Evolutionary conservation across 1,140 invertebrate genomes (phyloP), one percentile per base, ranked within the genome.

Genomic region (Papilio polytes): DNA sequence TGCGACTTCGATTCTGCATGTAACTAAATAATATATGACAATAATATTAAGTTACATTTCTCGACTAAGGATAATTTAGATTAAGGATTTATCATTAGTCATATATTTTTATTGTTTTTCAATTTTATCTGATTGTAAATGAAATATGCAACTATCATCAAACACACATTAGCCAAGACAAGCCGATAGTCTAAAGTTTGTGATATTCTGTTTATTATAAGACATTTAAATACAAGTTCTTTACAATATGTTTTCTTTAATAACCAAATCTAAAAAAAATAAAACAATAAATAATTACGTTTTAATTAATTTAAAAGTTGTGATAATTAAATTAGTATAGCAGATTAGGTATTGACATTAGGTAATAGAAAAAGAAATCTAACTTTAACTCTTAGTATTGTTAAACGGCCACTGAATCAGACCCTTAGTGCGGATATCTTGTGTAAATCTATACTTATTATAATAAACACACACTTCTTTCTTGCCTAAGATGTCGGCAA

Each of bases 161-260:
- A 31, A 44, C 41, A 15, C 31, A 13, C 31, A 73, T 41, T 15
- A 66, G 63, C 41, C 46, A n/a, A 18, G 76, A 78, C 56, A 78
- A 78, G 77, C 31, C 36, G n/a, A 80, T 85, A 84, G 72, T 66
- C 76, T 76, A 86, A 83, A 63, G 81, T 84, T 85, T 85, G 86
- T 85, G 85, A 86, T 86, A 86, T 84, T 82, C 76, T 80, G 77
- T 84, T 56, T 56, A 86, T 81, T 83, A 41, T 84, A 85, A 79
- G 81, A 20, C 36, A 82, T 78, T 66, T n/a, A 66, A 83, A 85
- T 74, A 76, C 80, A 83, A 56, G 66, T 83, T 80, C 18, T 53
- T 53, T 36, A 36, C 31, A 36, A 36, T 3, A 36, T 36, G 4
- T 36, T 36, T 36, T 3, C 4, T 36, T 36, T 36, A 36, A 36